Base-by-base conservation (phyloP, 2,797 vertebrate genomes). In the Tragopan temminckii region DNA sequence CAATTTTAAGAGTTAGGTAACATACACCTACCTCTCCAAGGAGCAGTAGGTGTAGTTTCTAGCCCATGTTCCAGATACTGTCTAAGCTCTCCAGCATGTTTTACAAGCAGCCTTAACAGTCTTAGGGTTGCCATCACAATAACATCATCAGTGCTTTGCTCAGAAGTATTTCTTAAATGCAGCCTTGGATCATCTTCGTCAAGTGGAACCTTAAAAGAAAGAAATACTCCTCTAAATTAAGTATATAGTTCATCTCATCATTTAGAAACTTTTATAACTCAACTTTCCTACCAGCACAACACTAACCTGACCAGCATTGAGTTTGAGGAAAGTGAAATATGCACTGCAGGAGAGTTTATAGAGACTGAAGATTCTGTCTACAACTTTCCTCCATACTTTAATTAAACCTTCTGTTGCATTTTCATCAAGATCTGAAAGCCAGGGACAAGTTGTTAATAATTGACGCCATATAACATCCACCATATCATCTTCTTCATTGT, bases 101-200 rank as follows among this genome's bases (percentile, higher is more conserved):
- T 99, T 90, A 99, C 99, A 33, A 99, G 98, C 90, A 99, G 80
- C 4, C 99, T 97, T 67, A 99, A 97, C 50, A 99, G 97, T 17
- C 99, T 98, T 78, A 99, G 95, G 0, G 99, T 99, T 64, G 99
- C 99, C 99, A 99, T 99, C 80, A 99, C 99, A 14, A 99, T 99
- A 40, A 99, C 97, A 27, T 99, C 99, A 31, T 99, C 99, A 9
- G 98, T 99, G 97, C 99, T 99, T 97, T 99, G 99, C 92, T 99
- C 99, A 67, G 91, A 98, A 92, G 90, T 98, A 57, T 90, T 97
- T 86, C 96, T 97, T 85, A 98, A 98, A 93, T 97, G 98, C 57
- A 99, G 94, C 80, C 99, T 98, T 4, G 99, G 99, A 96, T 99
- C 98, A 33, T 99, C 99, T 94, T 99, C 99, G 89, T 99, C 98